A percentile compares a stretch with the other conserved stretches of the same genome.
phyloP scores from a whole-genome alignment of 2,113 vertebrate genomes.

The Perca flavescens region DNA sequence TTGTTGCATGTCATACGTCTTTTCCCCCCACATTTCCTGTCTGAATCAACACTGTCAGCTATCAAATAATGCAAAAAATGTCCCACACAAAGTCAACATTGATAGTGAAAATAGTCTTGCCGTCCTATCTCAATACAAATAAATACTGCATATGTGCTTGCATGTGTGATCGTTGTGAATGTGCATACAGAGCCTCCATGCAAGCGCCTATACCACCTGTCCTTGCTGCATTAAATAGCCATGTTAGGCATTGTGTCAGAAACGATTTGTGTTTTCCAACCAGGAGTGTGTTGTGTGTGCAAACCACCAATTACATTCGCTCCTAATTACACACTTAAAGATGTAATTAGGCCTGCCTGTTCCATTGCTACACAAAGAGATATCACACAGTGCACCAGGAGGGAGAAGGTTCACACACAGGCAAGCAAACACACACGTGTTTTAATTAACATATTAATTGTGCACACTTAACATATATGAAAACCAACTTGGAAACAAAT shows the following conservation, averaged over 20 bases:
- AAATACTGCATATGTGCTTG: neutral
- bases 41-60: neutral
- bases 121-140: neutral
- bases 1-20: neutral
- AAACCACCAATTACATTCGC: constrained; percentile 79
- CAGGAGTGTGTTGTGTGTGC: constrained; percentile 70
- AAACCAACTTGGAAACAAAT: constrained; percentile 37
- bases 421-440: constrained; percentile 26
- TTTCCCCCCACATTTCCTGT: neutral
- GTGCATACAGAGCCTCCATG: neutral
- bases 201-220: constrained; percentile 3
- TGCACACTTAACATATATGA: constrained; percentile 44
- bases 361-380: constrained; percentile 67
- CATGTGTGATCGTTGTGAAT: neutral
- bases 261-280: constrained; percentile 71
- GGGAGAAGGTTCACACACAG: constrained; percentile 52
- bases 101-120: neutral
- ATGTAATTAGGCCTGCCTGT: constrained; percentile 80
- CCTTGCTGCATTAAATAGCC: constrained; percentile 35
- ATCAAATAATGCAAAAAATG: neutral
- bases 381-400: constrained; percentile 55
- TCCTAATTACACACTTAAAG: constrained; percentile 81
- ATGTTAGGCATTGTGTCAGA: constrained; percentile 66
- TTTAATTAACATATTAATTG: constrained; percentile 58
- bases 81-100: neutral